Conservation (phyloP, 2,113 vertebrate genomes). For the Mus pahari region DNA sequence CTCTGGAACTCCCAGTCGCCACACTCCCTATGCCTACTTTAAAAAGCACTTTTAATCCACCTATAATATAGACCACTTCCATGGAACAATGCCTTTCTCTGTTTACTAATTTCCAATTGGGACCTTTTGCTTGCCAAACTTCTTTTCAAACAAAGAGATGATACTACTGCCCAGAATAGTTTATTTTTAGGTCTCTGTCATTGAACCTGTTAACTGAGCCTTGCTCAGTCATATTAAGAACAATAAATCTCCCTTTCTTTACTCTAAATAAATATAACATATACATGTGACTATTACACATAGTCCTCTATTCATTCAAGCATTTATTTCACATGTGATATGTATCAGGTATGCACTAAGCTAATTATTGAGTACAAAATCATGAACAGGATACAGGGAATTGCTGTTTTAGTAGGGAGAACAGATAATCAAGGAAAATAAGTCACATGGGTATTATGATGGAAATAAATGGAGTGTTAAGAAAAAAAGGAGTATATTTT, state of each 20-base stretch:
- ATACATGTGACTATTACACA: slow-evolving; percentile 4
- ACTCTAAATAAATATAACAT: background rate
- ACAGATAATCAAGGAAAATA: slow-evolving; percentile 35
- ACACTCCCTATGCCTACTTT: background rate
- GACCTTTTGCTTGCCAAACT: slow-evolving; percentile 18
- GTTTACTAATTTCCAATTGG: background rate
- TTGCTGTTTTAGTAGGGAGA: background rate
- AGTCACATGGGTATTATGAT: background rate
- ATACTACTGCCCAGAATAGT: background rate
- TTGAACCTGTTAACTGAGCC: background rate
- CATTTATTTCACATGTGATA: background rate
- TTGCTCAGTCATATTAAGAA: background rate
- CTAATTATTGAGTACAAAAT: background rate
- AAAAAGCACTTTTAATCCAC: background rate
- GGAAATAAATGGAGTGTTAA: slow-evolving; percentile 10
- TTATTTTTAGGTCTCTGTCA: background rate
- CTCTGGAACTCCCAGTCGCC: background rate
- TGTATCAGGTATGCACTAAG: background rate
- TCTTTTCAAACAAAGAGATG: background rate
- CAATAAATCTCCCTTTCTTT: background rate
- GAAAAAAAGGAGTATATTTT: background rate
- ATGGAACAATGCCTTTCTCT: slow-evolving; percentile 2
- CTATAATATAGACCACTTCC: background rate
- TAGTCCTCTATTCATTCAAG: slow-evolving; percentile 7
- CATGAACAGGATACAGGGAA: slow-evolving; percentile 4